These are phyloP conservation scores for Meandrina meandrites DNA, from an alignment of 92 coral and sea anemone species.

Conservation along the genomic window DNA sequence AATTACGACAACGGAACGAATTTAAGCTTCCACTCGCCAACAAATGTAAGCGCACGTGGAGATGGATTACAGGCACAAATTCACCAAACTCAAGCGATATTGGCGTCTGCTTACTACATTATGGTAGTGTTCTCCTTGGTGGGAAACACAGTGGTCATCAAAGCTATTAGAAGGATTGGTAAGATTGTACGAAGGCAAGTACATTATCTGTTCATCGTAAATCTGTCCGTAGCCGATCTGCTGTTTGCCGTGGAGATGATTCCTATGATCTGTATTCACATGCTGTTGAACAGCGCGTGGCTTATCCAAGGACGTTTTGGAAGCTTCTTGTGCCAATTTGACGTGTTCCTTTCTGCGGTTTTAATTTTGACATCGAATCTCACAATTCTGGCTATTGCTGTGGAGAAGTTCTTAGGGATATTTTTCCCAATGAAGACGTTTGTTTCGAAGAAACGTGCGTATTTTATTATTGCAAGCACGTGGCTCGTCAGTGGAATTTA, in stretches of 20 bases:
- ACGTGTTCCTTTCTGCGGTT: conserved; percentile 6
- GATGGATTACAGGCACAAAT: background rate
- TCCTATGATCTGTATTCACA: conserved; percentile 10
- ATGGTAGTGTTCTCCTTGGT: conserved; percentile 14
- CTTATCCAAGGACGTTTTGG: conserved; percentile 23
- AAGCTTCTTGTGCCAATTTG: conserved; percentile 18
- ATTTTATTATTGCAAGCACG: conserved; percentile 23
- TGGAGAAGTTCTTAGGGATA: conserved; percentile 25
- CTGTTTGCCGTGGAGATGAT: conserved; percentile 31
- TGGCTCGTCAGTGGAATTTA: conserved; percentile 24
- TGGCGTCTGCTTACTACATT: background rate
- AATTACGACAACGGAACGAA: background rate
- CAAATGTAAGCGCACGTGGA: background rate
- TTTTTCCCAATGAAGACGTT: conserved; percentile 33
- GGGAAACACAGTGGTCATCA: conserved; percentile 30
- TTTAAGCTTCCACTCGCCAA: background rate
- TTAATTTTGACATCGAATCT: conserved; percentile 26
- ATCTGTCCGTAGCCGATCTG: conserved; percentile 40
- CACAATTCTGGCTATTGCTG: conserved; percentile 29
- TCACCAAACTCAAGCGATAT: background rate
- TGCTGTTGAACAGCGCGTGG: conserved; percentile 23
- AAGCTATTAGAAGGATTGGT: conserved; percentile 4
- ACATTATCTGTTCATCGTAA: conserved; percentile 21
- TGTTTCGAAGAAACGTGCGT: conserved; percentile 20
- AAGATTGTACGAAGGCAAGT: conserved; percentile 2